phyloP scores from a whole-genome alignment of 2,797 vertebrate species.

The Mareca penelope region DNA sequence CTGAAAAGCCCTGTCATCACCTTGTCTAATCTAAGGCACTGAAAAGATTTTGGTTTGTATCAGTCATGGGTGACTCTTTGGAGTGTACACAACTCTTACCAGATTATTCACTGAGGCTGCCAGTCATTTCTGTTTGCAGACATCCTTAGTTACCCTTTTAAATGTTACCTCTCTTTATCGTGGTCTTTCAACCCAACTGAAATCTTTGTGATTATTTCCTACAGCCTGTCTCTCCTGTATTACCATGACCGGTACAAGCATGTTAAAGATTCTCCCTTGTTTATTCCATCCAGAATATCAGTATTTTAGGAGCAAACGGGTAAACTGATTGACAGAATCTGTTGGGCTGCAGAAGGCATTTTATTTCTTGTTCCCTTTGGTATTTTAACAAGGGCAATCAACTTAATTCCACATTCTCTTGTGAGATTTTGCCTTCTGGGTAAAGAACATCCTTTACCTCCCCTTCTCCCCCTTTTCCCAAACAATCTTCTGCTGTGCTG shows the following conservation, averaged over 20 bases:
- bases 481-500: slow-evolving; percentile 12
- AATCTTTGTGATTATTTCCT: background rate
- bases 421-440: slow-evolving; percentile 32
- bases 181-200: background rate
- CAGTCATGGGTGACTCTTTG: background rate
- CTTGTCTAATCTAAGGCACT: background rate
- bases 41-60: background rate
- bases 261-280: background rate
- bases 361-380: slow-evolving; percentile 11
- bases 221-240: background rate
- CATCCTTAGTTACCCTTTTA: background rate
- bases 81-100: background rate
- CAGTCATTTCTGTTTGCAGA: background rate
- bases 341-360: background rate
- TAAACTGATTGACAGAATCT: background rate
- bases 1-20: background rate
- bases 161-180: background rate
- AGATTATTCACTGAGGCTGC: background rate
- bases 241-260: background rate
- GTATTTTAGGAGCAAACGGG: background rate
- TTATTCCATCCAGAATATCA: background rate
- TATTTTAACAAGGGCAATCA: slow-evolving; percentile 36
- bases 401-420: slow-evolving; percentile 9
- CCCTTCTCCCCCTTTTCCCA: background rate
- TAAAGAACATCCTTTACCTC: slow-evolving; percentile 26